Conservation (phyloP, 2,888 invertebrate genomes). For the Galerucella nymphaeae region DNA sequence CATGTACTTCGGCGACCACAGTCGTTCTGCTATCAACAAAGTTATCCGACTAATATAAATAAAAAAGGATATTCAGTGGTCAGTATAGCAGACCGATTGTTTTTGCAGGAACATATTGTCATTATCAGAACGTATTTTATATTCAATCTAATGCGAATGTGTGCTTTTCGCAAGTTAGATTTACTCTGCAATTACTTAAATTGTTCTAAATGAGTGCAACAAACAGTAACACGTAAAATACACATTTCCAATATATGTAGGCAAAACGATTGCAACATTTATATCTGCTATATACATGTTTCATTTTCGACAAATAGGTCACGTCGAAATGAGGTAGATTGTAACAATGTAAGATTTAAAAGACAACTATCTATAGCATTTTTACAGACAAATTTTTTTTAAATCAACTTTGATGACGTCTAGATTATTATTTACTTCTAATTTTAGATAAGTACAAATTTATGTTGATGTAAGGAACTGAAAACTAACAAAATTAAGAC, state of each 20-base stretch:
- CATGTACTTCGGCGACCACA: conserved; percentile 44
- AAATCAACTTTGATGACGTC: conserved; percentile 6
- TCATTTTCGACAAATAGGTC: conserved; percentile 11
- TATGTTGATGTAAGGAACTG: background rate
- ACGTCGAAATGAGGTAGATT: conserved; percentile 38
- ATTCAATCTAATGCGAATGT: conserved; percentile 43
- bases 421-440: conserved; percentile 1
- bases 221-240: conserved; percentile 29
- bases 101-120: conserved; percentile 39
- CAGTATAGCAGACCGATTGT: conserved; percentile 37
- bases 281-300: conserved; percentile 9
- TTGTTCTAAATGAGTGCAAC: conserved; percentile 32
- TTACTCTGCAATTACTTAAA: conserved; percentile 20
- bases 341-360: conserved; percentile 24
- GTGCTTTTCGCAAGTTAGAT: conserved; percentile 46
- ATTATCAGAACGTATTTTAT: conserved; percentile 28
- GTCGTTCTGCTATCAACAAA: conserved; percentile 37
- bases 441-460: background rate
- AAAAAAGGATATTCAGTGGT: conserved; percentile 18
- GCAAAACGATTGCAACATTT: conserved; percentile 20
- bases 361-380: conserved; percentile 9
- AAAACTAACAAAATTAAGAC: background rate
- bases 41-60: background rate
- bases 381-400: conserved; percentile 10
- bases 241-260: conserved; percentile 9